These are phyloP conservation scores for Pluvialis apricaria DNA, from an alignment of 2,113 vertebrate genomes.

Conservation along the genomic window DNA sequence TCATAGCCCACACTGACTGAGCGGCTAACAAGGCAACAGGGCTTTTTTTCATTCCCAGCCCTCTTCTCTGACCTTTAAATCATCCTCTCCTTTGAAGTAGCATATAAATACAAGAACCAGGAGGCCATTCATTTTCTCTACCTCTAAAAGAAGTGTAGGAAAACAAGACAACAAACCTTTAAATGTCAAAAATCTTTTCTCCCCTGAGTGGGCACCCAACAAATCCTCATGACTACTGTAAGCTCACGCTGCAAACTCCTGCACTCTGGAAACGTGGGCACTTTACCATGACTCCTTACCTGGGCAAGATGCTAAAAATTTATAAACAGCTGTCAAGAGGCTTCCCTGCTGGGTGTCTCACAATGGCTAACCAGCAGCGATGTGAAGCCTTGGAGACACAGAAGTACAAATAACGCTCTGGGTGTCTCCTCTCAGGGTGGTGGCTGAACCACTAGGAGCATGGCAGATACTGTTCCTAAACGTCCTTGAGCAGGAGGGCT, in stretches of 20 bases:
- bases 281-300: neutral
- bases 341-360: neutral
- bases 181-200: neutral
- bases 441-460: neutral
- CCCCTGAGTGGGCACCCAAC: neutral
- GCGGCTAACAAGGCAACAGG: neutral
- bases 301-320: neutral
- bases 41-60: neutral
- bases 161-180: neutral
- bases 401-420: neutral
- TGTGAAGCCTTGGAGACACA: neutral
- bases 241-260: neutral
- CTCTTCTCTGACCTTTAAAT: neutral
- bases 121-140: neutral
- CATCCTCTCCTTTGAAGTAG: neutral
- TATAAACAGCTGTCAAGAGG: neutral
- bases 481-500: neutral
- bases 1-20: neutral
- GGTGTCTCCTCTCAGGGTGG: neutral
- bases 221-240: neutral
- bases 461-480: neutral
- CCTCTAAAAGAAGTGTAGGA: neutral
- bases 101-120: neutral
- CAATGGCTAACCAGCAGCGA: neutral
- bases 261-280: rapidly evolving